phyloP scores from a whole-genome alignment of 2,888 invertebrate genomes.

The Hyposoter dolosus region DNA sequence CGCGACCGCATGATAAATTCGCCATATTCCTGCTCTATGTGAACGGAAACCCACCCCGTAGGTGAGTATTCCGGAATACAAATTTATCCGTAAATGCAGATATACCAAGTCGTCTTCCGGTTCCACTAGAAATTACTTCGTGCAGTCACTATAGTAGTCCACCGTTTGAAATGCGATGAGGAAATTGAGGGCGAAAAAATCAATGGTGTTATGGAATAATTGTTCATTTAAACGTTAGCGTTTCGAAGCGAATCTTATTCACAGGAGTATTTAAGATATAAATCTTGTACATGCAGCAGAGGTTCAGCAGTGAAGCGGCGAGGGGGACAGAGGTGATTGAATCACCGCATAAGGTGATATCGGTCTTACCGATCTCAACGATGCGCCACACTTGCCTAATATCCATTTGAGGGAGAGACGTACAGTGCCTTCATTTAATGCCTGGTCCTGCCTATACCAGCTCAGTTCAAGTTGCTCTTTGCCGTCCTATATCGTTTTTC shows the following conservation, averaged over 20 bases:
- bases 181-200: constrained; percentile 8
- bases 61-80: background rate
- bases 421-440: too few relatives aligned
- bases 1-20: background rate
- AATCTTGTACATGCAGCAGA: constrained; percentile 42
- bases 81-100: background rate
- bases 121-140: background rate
- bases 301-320: background rate
- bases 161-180: background rate
- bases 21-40: background rate
- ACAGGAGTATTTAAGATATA: constrained; percentile 48
- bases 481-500: too few relatives aligned
- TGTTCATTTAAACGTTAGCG: constrained; percentile 55
- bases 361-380: constrained; percentile 54
- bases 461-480: too few relatives aligned
- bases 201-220: constrained; percentile 44
- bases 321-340: constrained; percentile 56
- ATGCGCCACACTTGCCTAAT: constrained; percentile 38
- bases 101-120: background rate
- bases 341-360: constrained; percentile 66
- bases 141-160: background rate
- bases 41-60: background rate
- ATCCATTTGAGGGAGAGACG: constrained; percentile 67
- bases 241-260: constrained; percentile 38
- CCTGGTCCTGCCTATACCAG: too few relatives aligned